Conservation (phyloP, 1,140 invertebrate species). For the Ostrea denselamellosa region DNA sequence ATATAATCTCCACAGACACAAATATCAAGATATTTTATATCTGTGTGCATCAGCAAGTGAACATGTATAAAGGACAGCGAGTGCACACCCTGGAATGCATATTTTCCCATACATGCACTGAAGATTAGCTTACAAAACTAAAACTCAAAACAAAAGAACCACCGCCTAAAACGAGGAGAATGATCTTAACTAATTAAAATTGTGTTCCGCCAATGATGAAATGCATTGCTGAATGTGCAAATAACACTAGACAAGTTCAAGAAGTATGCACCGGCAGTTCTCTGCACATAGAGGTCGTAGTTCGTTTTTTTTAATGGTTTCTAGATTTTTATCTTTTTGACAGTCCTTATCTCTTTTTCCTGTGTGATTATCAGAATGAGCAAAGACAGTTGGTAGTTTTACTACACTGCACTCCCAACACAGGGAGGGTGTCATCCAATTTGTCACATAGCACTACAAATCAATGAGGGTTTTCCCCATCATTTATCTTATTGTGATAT, state of each 20-base stretch:
- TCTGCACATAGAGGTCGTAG: not conserved
- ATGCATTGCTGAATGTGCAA: not conserved
- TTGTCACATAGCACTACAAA: not conserved
- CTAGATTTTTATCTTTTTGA: slow-evolving; percentile 35
- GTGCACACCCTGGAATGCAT: not conserved
- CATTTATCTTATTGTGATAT: not conserved
- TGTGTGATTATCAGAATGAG: slow-evolving; percentile 10
- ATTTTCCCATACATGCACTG: not conserved
- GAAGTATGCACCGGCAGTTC: not conserved
- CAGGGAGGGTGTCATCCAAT: not conserved
- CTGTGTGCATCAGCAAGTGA: not conserved
- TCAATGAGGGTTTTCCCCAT: not conserved
- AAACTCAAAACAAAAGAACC: not conserved
- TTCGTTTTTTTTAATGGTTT: not conserved
- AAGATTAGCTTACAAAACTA: not conserved
- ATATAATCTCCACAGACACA: not conserved
- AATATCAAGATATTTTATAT: not conserved
- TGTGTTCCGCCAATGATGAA: not conserved
- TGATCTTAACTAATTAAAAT: slow-evolving; percentile 25
- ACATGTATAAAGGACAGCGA: not conserved
- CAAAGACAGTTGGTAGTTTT: slow-evolving; percentile 19
- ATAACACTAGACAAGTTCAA: not conserved
- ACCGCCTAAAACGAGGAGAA: not conserved
- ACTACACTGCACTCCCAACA: not conserved
- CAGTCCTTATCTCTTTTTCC: slow-evolving; percentile 7